Conservation (phyloP, 1,140 invertebrate species). For the Tyrophagus putrescentiae region DNA sequence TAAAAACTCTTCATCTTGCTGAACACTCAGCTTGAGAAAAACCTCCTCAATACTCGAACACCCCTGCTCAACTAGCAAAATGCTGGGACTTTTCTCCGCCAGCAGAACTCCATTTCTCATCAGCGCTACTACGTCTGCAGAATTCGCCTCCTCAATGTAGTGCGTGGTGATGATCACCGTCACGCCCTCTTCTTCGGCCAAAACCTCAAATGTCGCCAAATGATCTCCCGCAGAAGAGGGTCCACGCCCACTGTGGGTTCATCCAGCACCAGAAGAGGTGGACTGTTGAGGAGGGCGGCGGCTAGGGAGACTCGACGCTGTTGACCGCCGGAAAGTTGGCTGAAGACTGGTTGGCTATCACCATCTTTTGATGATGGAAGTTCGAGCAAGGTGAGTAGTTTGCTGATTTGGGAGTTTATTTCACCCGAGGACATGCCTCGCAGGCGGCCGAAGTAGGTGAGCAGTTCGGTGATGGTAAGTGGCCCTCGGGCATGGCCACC, state of each 20-base stretch:
- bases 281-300: slow-evolving; percentile 78
- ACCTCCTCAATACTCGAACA: slow-evolving; percentile 76
- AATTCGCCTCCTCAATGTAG: slow-evolving; percentile 36
- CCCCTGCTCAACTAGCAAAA: slow-evolving; percentile 61
- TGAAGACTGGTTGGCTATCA: slow-evolving; percentile 24
- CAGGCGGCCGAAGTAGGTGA: slow-evolving; percentile 91
- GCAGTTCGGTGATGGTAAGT: slow-evolving; percentile 79
- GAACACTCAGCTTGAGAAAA: slow-evolving; percentile 39
- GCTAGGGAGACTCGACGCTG: slow-evolving; percentile 80
- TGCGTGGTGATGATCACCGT: slow-evolving; percentile 38
- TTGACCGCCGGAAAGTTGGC: slow-evolving; percentile 61
- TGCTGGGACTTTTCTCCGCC: slow-evolving; percentile 74
- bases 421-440: no score
- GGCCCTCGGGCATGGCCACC: slow-evolving; percentile 62
- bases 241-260: slow-evolving; percentile 43
- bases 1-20: no score
- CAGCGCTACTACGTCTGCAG: slow-evolving; percentile 40
- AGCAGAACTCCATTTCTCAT: slow-evolving; percentile 34
- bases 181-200: no score
- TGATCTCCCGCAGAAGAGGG: slow-evolving; percentile 30
- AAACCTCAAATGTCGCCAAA: slow-evolving; percentile 26
- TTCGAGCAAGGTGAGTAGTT: slow-evolving; percentile 48
- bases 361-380: slow-evolving; percentile 62
- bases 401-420: no score
- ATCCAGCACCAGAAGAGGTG: slow-evolving; percentile 81